Percentiles rank a stretch among this genome's conserved stretches.
These are phyloP conservation scores for Hyphantria cunea DNA, from an alignment of 1,140 invertebrate genomes.

Conservation along the genomic window DNA sequence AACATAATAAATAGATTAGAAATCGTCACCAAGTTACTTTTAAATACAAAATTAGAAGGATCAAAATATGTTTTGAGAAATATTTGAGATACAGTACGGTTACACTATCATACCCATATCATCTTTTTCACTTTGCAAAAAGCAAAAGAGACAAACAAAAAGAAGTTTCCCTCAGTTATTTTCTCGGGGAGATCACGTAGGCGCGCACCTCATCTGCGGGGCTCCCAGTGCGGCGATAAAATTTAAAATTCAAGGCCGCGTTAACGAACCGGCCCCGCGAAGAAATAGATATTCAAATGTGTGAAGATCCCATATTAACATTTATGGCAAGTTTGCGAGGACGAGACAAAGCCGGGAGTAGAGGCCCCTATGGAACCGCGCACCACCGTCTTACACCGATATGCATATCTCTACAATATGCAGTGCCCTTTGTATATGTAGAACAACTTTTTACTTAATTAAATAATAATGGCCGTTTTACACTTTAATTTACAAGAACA, in stretches of 20 bases:
- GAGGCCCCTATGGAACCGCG: slow-evolving; percentile 49
- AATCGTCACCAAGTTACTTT: too few species aligned
- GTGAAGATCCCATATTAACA: slow-evolving; percentile 80
- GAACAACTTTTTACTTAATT: slow-evolving; percentile 20
- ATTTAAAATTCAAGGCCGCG: slow-evolving; percentile 82
- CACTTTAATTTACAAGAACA: too few species aligned
- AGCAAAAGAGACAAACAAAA: slow-evolving; percentile 56
- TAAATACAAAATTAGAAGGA: too few species aligned
- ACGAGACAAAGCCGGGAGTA: slow-evolving; percentile 67
- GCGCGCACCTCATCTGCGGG: slow-evolving; percentile 75
- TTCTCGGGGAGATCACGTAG: slow-evolving; percentile 72
- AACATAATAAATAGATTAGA: too few species aligned
- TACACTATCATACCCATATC: slow-evolving; percentile 7
- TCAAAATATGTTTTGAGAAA: too few species aligned
- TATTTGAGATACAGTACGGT: too few species aligned
- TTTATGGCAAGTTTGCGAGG: slow-evolving; percentile 80
- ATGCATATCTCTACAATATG: slow-evolving; percentile 42
- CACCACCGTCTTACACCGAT: slow-evolving; percentile 22
- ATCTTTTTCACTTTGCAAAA: slow-evolving; percentile 46
- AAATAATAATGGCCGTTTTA: neutral
- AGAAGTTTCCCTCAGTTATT: slow-evolving; percentile 66
- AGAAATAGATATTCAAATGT: slow-evolving; percentile 82
- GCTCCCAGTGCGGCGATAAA: slow-evolving; percentile 74
- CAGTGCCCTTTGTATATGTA: slow-evolving; percentile 12
- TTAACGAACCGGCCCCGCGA: slow-evolving; percentile 80